These are phyloP conservation scores for Diabrotica undecimpunctata DNA, from an alignment of 1,140 invertebrate genomes.

Conservation along the genomic window DNA sequence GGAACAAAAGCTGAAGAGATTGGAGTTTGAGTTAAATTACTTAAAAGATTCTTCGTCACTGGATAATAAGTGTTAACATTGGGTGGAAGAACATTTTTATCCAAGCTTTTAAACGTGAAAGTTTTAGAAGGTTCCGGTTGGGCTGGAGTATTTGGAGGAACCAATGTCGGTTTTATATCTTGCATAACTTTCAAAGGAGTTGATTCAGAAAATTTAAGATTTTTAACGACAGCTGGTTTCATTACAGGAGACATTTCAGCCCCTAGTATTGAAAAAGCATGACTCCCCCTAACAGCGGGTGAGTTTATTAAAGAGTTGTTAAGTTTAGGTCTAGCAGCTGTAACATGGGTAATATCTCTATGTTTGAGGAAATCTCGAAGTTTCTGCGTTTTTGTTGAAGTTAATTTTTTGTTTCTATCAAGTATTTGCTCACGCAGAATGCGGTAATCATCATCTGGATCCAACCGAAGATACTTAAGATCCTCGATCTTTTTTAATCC, in stretches of 20 bases:
- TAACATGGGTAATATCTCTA: constrained; percentile 30
- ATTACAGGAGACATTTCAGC: constrained; percentile 27
- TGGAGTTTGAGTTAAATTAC: constrained; percentile 6
- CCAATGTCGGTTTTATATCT: constrained; percentile 3
- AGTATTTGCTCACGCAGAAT: constrained; percentile 33
- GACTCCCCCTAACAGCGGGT: constrained; percentile 22
- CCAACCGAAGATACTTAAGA: constrained; percentile 33
- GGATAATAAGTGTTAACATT: not conserved
- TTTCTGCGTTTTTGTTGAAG: constrained; percentile 29
- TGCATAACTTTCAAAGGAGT: constrained; percentile 21
- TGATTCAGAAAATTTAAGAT: constrained; percentile 33
- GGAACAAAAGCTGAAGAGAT: constrained; percentile 22
- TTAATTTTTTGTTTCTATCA: constrained; percentile 32
- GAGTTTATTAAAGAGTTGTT: constrained; percentile 26
- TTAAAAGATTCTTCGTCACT: not conserved
- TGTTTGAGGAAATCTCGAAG: constrained; percentile 32
- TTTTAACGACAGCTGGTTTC: constrained; percentile 20
- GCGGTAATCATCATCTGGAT: constrained; percentile 29
- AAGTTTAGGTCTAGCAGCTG: constrained; percentile 35
- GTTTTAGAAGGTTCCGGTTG: constrained; percentile 4
- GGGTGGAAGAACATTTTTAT: not conserved
- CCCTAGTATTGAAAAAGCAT: constrained; percentile 25
- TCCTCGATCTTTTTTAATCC: constrained; percentile 34
- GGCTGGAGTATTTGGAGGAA: constrained; percentile 11
- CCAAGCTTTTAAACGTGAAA: constrained; percentile 9